Evolutionary conservation across 1,140 invertebrate species (phyloP).

Genomic region (Adelges cooleyi): DNA sequence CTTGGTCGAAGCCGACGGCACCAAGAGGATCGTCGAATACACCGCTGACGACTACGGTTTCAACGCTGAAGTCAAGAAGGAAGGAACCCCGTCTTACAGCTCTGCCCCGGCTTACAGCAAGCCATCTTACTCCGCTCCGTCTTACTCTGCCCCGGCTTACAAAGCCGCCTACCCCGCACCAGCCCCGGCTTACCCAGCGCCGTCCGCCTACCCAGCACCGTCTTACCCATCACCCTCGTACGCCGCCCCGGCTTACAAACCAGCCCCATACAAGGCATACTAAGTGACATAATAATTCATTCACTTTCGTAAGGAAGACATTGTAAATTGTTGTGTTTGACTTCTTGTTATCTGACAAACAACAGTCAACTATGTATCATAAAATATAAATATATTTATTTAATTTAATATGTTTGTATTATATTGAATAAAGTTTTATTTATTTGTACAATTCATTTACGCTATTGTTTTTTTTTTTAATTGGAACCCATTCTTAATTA

Average conservation of each 20-base stretch:
- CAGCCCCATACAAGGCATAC: conserved; percentile 17
- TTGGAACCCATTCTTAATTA: too few species aligned
- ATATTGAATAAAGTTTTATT: too few species aligned
- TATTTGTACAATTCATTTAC: too few species aligned
- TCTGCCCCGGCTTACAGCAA: conserved; percentile 16
- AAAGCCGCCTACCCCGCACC: conserved; percentile 10
- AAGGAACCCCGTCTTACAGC: background rate
- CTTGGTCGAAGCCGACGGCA: conserved; percentile 44
- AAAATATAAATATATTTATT: too few species aligned
- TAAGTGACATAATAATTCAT: too few species aligned
- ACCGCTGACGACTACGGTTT: conserved; percentile 32
- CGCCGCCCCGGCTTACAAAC: conserved; percentile 33
- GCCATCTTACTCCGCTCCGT: conserved; percentile 14
- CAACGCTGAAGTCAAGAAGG: conserved; percentile 33
- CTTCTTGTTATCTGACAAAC: too few species aligned
- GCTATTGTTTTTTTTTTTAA: too few species aligned
- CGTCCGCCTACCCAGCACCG: conserved; percentile 29
- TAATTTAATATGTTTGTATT: too few species aligned
- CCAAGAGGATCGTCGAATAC: conserved; percentile 48
- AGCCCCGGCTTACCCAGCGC: conserved; percentile 26
- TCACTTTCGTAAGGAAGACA: too few species aligned
- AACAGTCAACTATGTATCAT: too few species aligned
- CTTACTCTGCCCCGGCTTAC: conserved; percentile 23
- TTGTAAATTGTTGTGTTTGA: too few species aligned
- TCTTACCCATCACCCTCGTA: conserved; percentile 26